Conservation (phyloP, 30 jellyfish, hydroid and myxozoan species). For the Haliclystus octoradiatus region DNA sequence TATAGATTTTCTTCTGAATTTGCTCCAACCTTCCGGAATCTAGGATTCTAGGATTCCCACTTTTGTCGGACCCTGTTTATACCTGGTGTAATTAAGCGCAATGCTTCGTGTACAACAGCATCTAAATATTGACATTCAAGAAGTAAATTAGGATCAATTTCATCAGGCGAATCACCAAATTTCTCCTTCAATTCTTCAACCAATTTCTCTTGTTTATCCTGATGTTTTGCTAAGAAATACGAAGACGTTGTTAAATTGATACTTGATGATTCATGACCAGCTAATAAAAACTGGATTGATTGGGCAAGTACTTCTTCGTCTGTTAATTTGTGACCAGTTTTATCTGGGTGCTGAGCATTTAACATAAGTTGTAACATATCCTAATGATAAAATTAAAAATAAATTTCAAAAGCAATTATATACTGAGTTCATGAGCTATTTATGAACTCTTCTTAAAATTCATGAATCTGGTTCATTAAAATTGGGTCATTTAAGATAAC, state of each 20-base stretch:
- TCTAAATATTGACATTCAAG: background rate
- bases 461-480: too few relatives aligned
- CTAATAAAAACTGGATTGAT: background rate
- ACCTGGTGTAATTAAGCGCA: background rate
- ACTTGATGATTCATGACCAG: background rate
- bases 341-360: conserved; percentile 42
- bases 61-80: too few relatives aligned
- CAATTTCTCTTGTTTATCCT: background rate
- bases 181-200: background rate
- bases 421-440: too few relatives aligned
- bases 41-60: too few relatives aligned
- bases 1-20: too few relatives aligned
- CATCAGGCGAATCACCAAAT: background rate
- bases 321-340: conserved; percentile 13
- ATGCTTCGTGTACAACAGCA: background rate
- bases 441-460: too few relatives aligned
- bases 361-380: conserved; percentile 43
- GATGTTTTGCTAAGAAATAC: background rate
- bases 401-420: too few relatives aligned
- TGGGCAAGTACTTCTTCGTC: background rate
- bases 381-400: too few relatives aligned
- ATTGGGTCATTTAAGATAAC: too few relatives aligned
- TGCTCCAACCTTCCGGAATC: too few relatives aligned
- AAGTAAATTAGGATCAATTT: background rate
- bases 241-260: background rate